A percentile compares a stretch with the other conserved stretches of the same genome.
phyloP scores from a whole-genome alignment of 2,113 vertebrate genomes.

The Coptodon rendalli region DNA sequence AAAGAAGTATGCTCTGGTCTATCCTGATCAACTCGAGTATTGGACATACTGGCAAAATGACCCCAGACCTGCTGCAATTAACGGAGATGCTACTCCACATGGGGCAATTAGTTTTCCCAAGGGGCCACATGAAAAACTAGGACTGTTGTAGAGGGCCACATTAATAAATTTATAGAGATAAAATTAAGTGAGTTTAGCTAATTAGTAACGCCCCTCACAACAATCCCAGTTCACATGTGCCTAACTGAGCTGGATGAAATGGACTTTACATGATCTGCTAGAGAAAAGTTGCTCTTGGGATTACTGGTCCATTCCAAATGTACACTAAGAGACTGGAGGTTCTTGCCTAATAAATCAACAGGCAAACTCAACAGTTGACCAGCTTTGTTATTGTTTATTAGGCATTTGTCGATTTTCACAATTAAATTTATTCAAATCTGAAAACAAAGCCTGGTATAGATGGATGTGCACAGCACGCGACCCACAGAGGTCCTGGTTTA shows the following conservation, averaged over 20 bases:
- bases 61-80: not conserved
- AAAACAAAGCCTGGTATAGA: not conserved
- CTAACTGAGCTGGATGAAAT: not conserved
- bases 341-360: not conserved
- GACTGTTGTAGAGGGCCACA: not conserved
- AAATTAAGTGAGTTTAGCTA: not conserved
- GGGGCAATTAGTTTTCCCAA: not conserved
- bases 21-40: not conserved
- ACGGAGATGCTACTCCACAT: not conserved
- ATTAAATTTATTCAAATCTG: not conserved
- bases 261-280: accelerated
- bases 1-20: not conserved
- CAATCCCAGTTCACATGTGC: not conserved
- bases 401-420: not conserved
- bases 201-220: not conserved
- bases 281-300: not conserved
- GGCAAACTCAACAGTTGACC: not conserved
- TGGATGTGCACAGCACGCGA: not conserved
- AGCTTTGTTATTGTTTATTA: not conserved
- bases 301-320: not conserved
- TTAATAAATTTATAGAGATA: not conserved
- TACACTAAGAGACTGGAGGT: not conserved
- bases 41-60: not conserved
- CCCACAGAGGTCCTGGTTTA: not conserved
- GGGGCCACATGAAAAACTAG: not conserved